Conservation (phyloP, 2,113 vertebrate species). For the Cinclus cinclus region DNA sequence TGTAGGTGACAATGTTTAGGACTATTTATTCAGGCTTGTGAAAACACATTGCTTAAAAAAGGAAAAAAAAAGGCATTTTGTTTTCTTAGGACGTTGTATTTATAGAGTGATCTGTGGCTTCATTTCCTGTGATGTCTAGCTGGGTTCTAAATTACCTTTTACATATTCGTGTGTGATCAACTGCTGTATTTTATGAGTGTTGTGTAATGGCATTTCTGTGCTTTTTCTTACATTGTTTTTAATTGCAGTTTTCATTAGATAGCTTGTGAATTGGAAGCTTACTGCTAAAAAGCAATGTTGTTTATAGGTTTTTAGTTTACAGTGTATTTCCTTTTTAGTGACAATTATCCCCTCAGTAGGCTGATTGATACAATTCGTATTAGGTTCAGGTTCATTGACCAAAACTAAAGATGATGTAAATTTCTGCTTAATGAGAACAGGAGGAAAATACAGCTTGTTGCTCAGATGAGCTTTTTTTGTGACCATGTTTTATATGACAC, state of each 20-base stretch:
- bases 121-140: slow-evolving; percentile 46
- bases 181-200: slow-evolving; percentile 59
- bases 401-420: slow-evolving; percentile 24
- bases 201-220: slow-evolving; percentile 53
- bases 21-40: slow-evolving; percentile 40
- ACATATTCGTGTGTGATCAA: slow-evolving; percentile 38
- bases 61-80: background rate
- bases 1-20: background rate
- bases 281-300: slow-evolving; percentile 35
- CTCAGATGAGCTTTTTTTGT: background rate
- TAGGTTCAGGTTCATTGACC: slow-evolving; percentile 14
- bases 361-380: background rate
- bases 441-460: background rate
- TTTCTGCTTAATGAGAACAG: slow-evolving; percentile 33
- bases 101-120: slow-evolving; percentile 60
- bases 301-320: slow-evolving; percentile 51
- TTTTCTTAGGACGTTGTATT: slow-evolving; percentile 49
- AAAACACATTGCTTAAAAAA: slow-evolving; percentile 31
- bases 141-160: slow-evolving; percentile 51
- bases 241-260: slow-evolving; percentile 48
- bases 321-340: background rate
- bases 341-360: background rate
- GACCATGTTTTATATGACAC: background rate
- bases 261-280: slow-evolving; percentile 50
- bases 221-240: slow-evolving; percentile 46